Base-by-base conservation (phyloP, 2,888 invertebrate species). In the Listrodromus nycthemerus region DNA sequence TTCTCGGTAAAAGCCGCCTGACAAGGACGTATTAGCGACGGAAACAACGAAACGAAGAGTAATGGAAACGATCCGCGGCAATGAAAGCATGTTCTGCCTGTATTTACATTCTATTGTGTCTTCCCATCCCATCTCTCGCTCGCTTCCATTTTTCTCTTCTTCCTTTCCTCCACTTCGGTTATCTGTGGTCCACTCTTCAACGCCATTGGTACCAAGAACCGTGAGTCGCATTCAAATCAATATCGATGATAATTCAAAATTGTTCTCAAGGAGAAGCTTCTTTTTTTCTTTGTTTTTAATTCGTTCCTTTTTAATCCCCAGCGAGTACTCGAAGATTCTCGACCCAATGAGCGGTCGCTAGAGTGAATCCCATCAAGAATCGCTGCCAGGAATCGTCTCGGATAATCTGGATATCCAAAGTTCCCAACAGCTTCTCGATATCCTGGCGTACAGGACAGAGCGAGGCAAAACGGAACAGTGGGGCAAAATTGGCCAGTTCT, bases 91-190 rank as follows among this genome's bases (percentile, higher is more conserved):
- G 67, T 76, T 55, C 50, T 37, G 33, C 33, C 21, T 37, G 3
- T 55, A 76, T 76, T 76, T 66, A 55, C 66, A 76, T 76, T 76
- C 66, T 66, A 76, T 76, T 55, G 66, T 76, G 37, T 76, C 19
- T 55, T 24, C 52, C 13, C 21, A 13, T 24, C 21, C 55, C 66
- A 45, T 16, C 27, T 30, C 61, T 73, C 8, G 24, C 37, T 10
- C 66, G 45, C 33, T 37, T 13, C 55, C 66, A 2, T 27, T 65
- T 74, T 48, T 71, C 41, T 52, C 41, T 33, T 37, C 69, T 16
- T 24, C 55, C 55, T 21, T 30, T 33, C 21, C 24, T 3, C 27
- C 19, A 21, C 27, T 19, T 27, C 27, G 19, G 30, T 37, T 37
- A 24, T 27, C 24, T 74, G 65, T 52, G 50, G 75, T 65, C 65